phyloP scores from a whole-genome alignment of 2,113 vertebrate genomes.

The Pteronura brasiliensis region DNA sequence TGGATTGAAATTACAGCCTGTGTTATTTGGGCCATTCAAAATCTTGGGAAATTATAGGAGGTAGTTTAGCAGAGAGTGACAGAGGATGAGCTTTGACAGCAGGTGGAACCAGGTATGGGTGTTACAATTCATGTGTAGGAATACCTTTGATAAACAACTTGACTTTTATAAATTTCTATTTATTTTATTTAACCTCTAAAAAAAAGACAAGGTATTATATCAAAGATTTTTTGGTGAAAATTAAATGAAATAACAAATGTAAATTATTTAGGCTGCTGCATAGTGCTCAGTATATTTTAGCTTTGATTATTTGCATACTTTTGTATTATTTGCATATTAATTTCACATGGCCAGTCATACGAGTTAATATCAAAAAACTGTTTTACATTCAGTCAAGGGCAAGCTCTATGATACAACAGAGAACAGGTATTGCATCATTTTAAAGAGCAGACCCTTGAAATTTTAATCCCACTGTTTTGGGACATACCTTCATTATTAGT shows the following conservation, averaged over 20 bases:
- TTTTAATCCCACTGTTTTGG: background rate
- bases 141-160: background rate
- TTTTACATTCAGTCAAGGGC: background rate
- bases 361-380: background rate
- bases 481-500: background rate
- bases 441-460: background rate
- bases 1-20: background rate
- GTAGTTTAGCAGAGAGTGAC: background rate
- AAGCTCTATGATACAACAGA: background rate
- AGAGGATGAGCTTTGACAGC: background rate
- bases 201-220: background rate
- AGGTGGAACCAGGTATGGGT: background rate
- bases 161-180: background rate
- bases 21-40: background rate
- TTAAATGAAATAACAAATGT: background rate
- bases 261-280: background rate
- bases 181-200: background rate
- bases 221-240: background rate
- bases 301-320: background rate
- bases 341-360: background rate
- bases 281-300: background rate
- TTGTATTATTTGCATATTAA: background rate
- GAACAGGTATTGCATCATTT: background rate
- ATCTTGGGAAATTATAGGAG: background rate
- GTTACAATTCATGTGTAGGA: background rate